Percentiles rank a stretch among this genome's conserved stretches.
Conservation (phyloP, 2,888 invertebrate genomes). For the Thera britannica region DNA sequence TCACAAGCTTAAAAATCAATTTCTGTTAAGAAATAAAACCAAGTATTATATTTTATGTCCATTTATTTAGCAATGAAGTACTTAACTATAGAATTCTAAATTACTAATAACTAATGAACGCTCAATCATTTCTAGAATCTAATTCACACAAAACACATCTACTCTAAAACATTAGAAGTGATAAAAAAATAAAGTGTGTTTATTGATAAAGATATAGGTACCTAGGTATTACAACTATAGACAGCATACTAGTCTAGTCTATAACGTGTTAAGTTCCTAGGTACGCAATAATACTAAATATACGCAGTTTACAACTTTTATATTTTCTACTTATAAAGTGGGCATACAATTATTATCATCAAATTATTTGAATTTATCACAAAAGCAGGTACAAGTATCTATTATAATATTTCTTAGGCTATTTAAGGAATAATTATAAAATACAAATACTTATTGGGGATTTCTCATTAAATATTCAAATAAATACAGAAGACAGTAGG, state of each 20-base stretch:
- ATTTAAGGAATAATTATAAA: not conserved
- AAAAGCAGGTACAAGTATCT: constrained; percentile 3
- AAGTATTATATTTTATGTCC: not conserved
- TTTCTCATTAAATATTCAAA: no score
- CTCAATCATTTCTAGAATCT: constrained; percentile 4
- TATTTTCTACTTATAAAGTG: not conserved
- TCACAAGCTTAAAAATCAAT: not conserved
- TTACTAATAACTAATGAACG: constrained; percentile 7
- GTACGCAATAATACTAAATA: not conserved
- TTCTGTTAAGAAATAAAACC: not conserved
- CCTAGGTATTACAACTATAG: not conserved
- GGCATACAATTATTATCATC: not conserved
- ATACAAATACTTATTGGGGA: not conserved
- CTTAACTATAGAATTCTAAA: constrained; percentile 9
- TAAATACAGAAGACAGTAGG: not conserved
- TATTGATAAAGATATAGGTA: not conserved
- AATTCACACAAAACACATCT: constrained; percentile 5
- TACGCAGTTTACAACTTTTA: no score
- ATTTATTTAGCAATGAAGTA: constrained; percentile 23
- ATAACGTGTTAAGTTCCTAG: not conserved
- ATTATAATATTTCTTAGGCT: not conserved
- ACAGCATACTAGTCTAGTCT: not conserved
- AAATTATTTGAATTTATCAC: constrained; percentile 6
- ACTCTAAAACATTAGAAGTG: not conserved
- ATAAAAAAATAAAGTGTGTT: not conserved